Conservation (phyloP, 2,113 vertebrate genomes). For the Oryzias melastigma region DNA sequence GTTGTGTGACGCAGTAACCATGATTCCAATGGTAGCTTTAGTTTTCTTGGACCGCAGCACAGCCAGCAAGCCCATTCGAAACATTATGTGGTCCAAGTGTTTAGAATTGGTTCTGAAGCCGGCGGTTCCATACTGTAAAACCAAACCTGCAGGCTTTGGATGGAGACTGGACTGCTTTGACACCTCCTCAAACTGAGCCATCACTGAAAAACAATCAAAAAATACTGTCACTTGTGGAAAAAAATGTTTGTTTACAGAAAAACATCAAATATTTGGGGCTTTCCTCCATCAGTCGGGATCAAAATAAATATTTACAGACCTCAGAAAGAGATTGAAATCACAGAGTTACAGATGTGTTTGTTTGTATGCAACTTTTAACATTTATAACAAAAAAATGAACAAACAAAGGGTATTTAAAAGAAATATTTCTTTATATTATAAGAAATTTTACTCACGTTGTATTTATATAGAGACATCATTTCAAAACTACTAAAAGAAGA, state of each 20-base stretch:
- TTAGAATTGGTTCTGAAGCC: slow-evolving; percentile 85
- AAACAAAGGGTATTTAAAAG: no score
- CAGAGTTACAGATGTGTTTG: no score
- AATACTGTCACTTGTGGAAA: not conserved
- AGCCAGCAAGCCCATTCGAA: slow-evolving; percentile 93
- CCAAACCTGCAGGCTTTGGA: slow-evolving; percentile 80
- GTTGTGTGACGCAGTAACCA: slow-evolving; percentile 98
- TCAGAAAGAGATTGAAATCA: no score
- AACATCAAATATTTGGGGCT: no score
- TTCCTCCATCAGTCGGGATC: no score
- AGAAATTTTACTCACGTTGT: no score
- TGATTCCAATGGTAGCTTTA: slow-evolving; percentile 84
- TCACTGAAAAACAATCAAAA: slow-evolving; percentile 50
- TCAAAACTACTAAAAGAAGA: no score
- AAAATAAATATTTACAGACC: no score
- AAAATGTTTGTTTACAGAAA: not conserved
- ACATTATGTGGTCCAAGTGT: slow-evolving; percentile 90
- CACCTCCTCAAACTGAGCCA: slow-evolving; percentile 73
- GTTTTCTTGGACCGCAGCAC: slow-evolving; percentile 84
- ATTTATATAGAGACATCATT: no score
- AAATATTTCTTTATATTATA: no score
- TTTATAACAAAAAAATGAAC: no score
- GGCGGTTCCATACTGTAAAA: slow-evolving; percentile 90
- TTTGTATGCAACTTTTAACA: no score
- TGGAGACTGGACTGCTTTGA: slow-evolving; percentile 72